Evolutionary conservation across 2,113 vertebrate species (phyloP).

Genomic region (Columbina picui): DNA sequence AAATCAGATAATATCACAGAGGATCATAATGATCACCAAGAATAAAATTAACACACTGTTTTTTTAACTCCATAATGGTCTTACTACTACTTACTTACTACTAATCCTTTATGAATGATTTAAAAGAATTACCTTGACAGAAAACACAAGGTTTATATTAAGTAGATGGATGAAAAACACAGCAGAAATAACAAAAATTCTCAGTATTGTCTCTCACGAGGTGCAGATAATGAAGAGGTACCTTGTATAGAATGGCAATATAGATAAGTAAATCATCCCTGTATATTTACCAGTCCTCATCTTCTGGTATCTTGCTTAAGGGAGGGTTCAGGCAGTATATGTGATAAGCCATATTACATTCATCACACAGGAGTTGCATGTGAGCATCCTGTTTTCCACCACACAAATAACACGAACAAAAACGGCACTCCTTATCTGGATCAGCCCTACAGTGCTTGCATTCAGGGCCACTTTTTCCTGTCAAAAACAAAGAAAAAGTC

Average conservation of each 20-base stretch:
- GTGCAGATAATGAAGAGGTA: neutral
- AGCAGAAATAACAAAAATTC: neutral
- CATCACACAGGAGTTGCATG: conserved; percentile 97
- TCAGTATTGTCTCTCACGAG: neutral
- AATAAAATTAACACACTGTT: neutral
- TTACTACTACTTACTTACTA: conserved; percentile 11
- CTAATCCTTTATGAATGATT: neutral
- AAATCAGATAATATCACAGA: neutral
- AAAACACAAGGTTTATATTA: neutral
- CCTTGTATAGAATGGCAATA: neutral
- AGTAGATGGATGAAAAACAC: neutral
- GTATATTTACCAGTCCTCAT: conserved; percentile 94
- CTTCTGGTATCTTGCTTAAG: conserved; percentile 93
- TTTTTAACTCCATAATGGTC: neutral
- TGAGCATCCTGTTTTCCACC: conserved; percentile 96
- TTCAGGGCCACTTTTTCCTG: conserved; percentile 97
- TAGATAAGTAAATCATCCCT: conserved; percentile 36
- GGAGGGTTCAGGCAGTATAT: conserved; percentile 97
- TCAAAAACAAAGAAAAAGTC: conserved; percentile 55
- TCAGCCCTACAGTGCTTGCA: conserved; percentile 97
- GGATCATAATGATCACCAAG: neutral
- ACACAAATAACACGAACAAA: conserved; percentile 95
- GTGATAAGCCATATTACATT: conserved; percentile 99
- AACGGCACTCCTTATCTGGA: conserved; percentile 90
- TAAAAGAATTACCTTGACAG: neutral